phyloP scores from a whole-genome alignment of 2,888 invertebrate species.

The Dicranocentrus wangi region DNA sequence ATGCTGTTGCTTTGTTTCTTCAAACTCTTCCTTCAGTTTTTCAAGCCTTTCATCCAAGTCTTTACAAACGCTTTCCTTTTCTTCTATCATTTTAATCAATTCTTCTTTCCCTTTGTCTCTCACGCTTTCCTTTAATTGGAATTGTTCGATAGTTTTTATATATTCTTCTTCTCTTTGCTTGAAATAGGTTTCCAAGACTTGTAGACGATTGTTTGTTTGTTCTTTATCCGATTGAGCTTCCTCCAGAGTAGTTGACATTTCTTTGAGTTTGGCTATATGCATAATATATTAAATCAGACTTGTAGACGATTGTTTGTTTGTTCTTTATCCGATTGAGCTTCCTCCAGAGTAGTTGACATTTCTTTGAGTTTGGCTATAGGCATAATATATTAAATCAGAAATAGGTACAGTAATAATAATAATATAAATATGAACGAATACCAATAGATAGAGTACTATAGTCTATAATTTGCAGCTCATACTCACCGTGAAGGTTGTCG shows the following conservation, averaged over 20 bases:
- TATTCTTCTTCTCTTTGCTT: slow-evolving; percentile 72
- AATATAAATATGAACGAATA: too few relatives aligned
- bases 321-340: slow-evolving; percentile 63
- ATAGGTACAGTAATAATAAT: too few relatives aligned
- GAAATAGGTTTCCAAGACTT: slow-evolving; percentile 71
- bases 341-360: slow-evolving; percentile 46
- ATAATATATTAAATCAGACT: slow-evolving; percentile 61
- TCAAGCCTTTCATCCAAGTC: slow-evolving; percentile 66
- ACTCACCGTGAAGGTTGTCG: slow-evolving; percentile 65
- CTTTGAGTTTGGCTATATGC: slow-evolving; percentile 63
- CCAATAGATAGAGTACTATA: too few relatives aligned
- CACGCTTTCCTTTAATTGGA: slow-evolving; percentile 68
- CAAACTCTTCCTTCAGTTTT: slow-evolving; percentile 69
- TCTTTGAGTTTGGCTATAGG: slow-evolving; percentile 64
- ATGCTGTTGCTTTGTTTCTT: slow-evolving; percentile 70
- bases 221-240: slow-evolving; percentile 64
- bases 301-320: slow-evolving; percentile 69
- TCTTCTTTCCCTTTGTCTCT: slow-evolving; percentile 72
- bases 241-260: slow-evolving; percentile 48
- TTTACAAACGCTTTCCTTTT: slow-evolving; percentile 68
- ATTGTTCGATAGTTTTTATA: slow-evolving; percentile 67
- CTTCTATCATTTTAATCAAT: slow-evolving; percentile 70
- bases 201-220: slow-evolving; percentile 68
- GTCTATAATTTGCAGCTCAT: too few relatives aligned
- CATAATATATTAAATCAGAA: too few relatives aligned